Evolutionary conservation across 2,797 vertebrate genomes (phyloP).

Genomic region (Paratrypauchen microcephalus): DNA sequence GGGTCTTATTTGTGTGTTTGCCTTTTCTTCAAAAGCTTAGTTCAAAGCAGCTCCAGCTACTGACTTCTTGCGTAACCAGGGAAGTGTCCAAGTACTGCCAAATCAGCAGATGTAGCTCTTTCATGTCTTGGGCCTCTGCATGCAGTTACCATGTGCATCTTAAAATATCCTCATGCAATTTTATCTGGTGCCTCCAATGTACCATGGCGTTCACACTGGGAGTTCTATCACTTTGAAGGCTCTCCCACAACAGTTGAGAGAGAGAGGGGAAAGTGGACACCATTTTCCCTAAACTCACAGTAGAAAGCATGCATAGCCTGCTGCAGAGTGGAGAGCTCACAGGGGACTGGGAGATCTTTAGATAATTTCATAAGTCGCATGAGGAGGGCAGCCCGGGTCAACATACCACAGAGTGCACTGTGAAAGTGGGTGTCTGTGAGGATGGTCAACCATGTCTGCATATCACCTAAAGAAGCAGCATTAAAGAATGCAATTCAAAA

Average conservation of each 20-base stretch:
- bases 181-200: constrained; percentile 12
- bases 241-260: constrained; percentile 52
- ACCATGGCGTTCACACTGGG: background rate
- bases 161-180: constrained; percentile 35
- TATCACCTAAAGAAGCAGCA: constrained; percentile 47
- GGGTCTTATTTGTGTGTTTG: background rate
- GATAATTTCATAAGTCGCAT: constrained; percentile 58
- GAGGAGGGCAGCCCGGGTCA: constrained; percentile 70
- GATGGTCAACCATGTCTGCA: constrained; percentile 67
- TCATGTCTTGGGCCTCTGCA: constrained; percentile 12
- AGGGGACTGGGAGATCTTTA: constrained; percentile 37
- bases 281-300: constrained; percentile 49
- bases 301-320: constrained; percentile 50
- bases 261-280: constrained; percentile 64
- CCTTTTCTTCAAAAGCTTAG: background rate
- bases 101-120: constrained; percentile 38
- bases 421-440: constrained; percentile 78
- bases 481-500: background rate
- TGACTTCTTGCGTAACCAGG: constrained; percentile 37
- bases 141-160: constrained; percentile 20
- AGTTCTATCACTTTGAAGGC: constrained; percentile 13
- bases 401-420: constrained; percentile 67
- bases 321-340: constrained; percentile 56
- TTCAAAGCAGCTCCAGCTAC: constrained; percentile 11
- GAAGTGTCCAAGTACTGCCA: constrained; percentile 28